A percentile compares a stretch with the other conserved stretches of the same genome.
phyloP scores from a whole-genome alignment of 2,797 vertebrate species.

The Arrhamphus sclerolepis region DNA sequence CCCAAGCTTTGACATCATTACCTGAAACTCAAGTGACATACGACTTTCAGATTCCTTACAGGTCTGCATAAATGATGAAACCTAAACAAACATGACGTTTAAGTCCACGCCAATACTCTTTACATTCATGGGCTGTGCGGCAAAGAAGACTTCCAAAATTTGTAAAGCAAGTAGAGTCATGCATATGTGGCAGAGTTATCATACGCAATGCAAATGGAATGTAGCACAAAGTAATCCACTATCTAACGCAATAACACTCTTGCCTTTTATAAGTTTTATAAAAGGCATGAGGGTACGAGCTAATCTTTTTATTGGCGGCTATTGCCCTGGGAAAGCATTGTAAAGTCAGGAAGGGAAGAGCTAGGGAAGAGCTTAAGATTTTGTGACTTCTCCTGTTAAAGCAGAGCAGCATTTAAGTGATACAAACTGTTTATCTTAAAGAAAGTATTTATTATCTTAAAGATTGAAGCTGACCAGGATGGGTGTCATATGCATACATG shows the following conservation, averaged over 20 bases:
- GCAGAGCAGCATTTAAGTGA: not conserved
- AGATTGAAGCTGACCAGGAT: no score
- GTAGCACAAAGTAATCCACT: conserved; percentile 48
- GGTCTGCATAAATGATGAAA: conserved; percentile 14
- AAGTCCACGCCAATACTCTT: conserved; percentile 3
- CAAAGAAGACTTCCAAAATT: conserved; percentile 28
- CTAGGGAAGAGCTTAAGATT: conserved; percentile 11
- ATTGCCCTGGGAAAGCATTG: not conserved
- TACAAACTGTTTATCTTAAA: not conserved
- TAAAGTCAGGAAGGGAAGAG: conserved; percentile 12
- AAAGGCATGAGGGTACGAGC: conserved; percentile 5
- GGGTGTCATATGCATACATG: no score
- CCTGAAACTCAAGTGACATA: conserved; percentile 60
- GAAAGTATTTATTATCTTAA: not conserved
- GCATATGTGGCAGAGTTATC: conserved; percentile 47
- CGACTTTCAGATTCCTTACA: conserved; percentile 26
- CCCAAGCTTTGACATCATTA: conserved; percentile 70
- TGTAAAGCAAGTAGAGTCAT: conserved; percentile 66
- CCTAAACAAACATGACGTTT: conserved; percentile 7
- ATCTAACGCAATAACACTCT: conserved; percentile 41
- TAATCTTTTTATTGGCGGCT: conserved; percentile 7
- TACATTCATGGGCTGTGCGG: conserved; percentile 8
- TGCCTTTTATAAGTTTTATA: conserved; percentile 21
- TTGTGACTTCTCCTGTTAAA: conserved; percentile 11
- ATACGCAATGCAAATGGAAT: conserved; percentile 59